Base-by-base conservation (phyloP, 2,888 invertebrate species). In the Galeopsomyia nigrocyanea region DNA sequence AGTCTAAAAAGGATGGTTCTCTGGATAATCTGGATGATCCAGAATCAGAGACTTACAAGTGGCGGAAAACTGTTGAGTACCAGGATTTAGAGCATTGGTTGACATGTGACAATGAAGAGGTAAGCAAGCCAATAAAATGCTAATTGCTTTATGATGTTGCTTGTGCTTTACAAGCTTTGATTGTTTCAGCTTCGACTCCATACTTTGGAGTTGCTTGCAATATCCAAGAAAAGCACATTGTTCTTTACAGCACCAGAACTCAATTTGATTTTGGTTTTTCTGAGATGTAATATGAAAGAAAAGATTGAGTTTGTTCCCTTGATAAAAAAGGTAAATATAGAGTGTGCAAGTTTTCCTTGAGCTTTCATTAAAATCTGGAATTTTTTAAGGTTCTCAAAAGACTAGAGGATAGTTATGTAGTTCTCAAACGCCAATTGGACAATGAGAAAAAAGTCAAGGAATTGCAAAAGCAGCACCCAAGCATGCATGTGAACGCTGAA, bases 201-300 rank as follows among this genome's bases (percentile, higher is more conserved):
- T 76, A 90, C 92, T 0, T 87, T 95, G 63, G 89, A 91, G 0
- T 86, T 95, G 21, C 84, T 96, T 47, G 91, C 93, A 64, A 94
- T 95, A 80, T 92, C 91, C 0, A 91, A 91, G 64, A 93, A 93
- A 83, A 90, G 90, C 1, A 94, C 95, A 1, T 93, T 94, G 81
- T 77, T 87, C 14, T 90, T 94, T 76, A 83, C 88, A 0, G 70
- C 82, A 0, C 87, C 87, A 55, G 95, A 96, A 81, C 88, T 95
- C 49, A 82, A 89, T 1, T 88, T 92, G 17, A 86, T 95, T 26
- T 83, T 90, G 13, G 84, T 86, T 49, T 95, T 91, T 85, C 81
- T 95, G 49, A 85, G 87, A 19, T 90, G 91, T 82, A 95, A 95
- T 87, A 87, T 92, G 62, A 91, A 91, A 77, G 91, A 92, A 77